Base-by-base conservation (phyloP, 2,797 vertebrate species). In the Argyrosomus regius region DNA sequence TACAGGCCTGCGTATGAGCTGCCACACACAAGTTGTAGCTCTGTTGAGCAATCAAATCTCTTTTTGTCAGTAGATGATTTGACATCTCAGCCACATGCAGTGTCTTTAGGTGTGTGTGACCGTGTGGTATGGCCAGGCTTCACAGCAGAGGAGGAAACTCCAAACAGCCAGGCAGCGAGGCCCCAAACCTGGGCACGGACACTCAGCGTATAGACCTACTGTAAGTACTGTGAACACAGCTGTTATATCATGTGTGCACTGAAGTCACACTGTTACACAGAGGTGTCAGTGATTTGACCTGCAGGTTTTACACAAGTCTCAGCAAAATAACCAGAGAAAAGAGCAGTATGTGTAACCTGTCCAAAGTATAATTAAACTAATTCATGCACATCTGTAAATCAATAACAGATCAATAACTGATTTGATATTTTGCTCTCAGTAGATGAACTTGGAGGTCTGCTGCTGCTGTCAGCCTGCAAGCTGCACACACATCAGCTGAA, bases 261-360 rank as follows among this genome's bases (percentile, higher is more conserved):
- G 70, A 77, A 49, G 52, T 71, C 61, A 20, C 75, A 31, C 13
- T 53, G 61, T 70, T 11, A 81, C 28, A 61, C 49, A 56, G 45
- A 24, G 31, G 66, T 43, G 53, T 48, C 53, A 77, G 48, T 39
- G 64, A 72, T 71, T 63, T 74, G 60, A 82, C 70, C 50, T 72
- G 50, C 72, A 58, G 18, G 6, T 24, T 39, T 67, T 18, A 63
- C 69, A 57, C 43, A 18, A 59, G 6, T 57, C 69, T 69, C 61
- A 45, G 49, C 49, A 43, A 63, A 71, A 78, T 71, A 71, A 80
- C 3, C 73, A 72, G 1, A 5, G 69, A 1, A 5, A 60, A 52
- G 43, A 45, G 11, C 43, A 45, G 43, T 45, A 14, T 35, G 9
- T 9, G 8, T 39, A 39, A 8, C 35, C 35, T 39, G 35, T 39